These are phyloP conservation scores for Chrysemys picta DNA, from an alignment of 2,113 vertebrate species.

Conservation along the genomic window DNA sequence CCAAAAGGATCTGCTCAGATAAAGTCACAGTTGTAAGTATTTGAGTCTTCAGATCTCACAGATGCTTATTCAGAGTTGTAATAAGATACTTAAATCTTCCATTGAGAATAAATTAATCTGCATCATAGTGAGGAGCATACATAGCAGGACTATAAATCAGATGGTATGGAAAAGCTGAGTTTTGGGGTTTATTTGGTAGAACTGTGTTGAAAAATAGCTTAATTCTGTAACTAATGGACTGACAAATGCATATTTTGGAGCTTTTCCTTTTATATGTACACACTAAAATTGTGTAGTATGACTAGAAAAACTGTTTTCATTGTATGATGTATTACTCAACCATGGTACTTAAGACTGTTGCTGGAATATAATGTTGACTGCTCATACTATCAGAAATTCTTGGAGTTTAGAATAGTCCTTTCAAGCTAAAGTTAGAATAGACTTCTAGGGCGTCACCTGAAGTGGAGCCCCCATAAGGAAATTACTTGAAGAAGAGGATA, in stretches of 20 bases:
- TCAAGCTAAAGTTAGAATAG: neutral
- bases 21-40: slow-evolving; percentile 86
- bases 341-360: neutral
- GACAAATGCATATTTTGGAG: neutral
- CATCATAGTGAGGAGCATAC: neutral
- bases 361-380: neutral
- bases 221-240: neutral
- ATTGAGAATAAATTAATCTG: neutral
- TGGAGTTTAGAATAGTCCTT: neutral
- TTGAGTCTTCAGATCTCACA: neutral
- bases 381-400: neutral
- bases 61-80: neutral
- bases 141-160: neutral
- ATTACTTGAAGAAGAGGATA: neutral
- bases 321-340: neutral
- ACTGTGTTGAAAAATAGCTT: neutral
- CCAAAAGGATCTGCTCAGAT: slow-evolving; percentile 92
- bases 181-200: neutral
- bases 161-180: neutral
- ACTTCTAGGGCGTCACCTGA: neutral
- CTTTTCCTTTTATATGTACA: neutral
- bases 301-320: neutral
- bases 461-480: neutral
- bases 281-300: neutral
- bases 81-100: neutral